phyloP scores from a whole-genome alignment of 2,888 invertebrate species.

The Pteria penguin region DNA sequence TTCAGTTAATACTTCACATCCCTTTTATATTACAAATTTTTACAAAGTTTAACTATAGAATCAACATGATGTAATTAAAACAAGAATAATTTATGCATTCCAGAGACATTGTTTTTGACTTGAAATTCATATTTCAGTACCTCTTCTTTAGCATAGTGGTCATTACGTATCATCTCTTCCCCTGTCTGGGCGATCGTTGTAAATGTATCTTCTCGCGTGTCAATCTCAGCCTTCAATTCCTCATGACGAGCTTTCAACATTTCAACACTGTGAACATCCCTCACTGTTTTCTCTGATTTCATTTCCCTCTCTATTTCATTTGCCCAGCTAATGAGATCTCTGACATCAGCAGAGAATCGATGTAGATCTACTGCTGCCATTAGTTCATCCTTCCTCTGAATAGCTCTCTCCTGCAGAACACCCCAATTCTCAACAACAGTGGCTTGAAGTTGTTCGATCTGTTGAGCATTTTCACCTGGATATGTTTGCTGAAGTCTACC shows the following conservation, averaged over 20 bases:
- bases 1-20: no score
- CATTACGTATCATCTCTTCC: slow-evolving; percentile 91
- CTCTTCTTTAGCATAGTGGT: slow-evolving; percentile 87
- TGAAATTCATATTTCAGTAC: no score
- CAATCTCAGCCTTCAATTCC: slow-evolving; percentile 98
- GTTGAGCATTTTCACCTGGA: slow-evolving; percentile 94
- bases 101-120: no score
- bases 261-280: slow-evolving; percentile 98
- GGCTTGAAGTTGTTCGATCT: slow-evolving; percentile 92
- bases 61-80: no score
- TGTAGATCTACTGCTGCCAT: slow-evolving; percentile 94
- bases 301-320: slow-evolving; percentile 88
- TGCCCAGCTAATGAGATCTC: slow-evolving; percentile 95
- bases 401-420: slow-evolving; percentile 89
- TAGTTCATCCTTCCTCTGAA: slow-evolving; percentile 88
- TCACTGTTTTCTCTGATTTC: slow-evolving; percentile 87
- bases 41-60: no score
- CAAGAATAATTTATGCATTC: no score
- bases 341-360: slow-evolving; percentile 89
- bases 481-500: slow-evolving; percentile 90
- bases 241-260: slow-evolving; percentile 99
- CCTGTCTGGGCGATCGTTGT: slow-evolving; percentile 95
- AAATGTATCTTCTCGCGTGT: slow-evolving; percentile 98
- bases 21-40: no score
- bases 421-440: slow-evolving; percentile 93